A percentile compares a stretch with the other conserved stretches of the same genome.
Evolutionary conservation across 2,888 invertebrate species (phyloP).

Genomic region (Campaea margaritaria): DNA sequence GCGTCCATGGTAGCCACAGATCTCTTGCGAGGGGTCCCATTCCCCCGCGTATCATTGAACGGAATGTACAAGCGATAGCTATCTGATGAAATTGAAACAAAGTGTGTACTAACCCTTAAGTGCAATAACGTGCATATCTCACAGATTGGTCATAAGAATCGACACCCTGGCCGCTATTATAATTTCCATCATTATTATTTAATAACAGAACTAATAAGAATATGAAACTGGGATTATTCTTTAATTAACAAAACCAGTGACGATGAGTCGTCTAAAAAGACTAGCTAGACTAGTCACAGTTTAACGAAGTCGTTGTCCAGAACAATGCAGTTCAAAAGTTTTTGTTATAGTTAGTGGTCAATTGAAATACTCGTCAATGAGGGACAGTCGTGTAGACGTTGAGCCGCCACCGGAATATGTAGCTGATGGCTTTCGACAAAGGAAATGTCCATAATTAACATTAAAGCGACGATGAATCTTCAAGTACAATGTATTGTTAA

Average conservation of each 20-base stretch:
- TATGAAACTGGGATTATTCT: slow-evolving; percentile 8
- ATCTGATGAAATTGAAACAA: slow-evolving; percentile 47
- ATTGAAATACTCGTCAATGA: slow-evolving; percentile 34
- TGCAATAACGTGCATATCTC: slow-evolving; percentile 3
- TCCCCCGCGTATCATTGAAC: slow-evolving; percentile 61
- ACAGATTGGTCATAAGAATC: slow-evolving; percentile 5
- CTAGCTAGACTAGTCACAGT: slow-evolving; percentile 34
- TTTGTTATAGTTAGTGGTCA: slow-evolving; percentile 19
- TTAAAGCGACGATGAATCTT: slow-evolving; percentile 15
- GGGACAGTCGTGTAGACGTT: slow-evolving; percentile 15
- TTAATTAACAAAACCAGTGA: slow-evolving; percentile 18
- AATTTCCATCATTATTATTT: slow-evolving; percentile 4
- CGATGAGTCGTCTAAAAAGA: slow-evolving; percentile 23
- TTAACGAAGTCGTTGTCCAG: slow-evolving; percentile 27
- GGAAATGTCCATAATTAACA: slow-evolving; percentile 12
- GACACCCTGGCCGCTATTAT: neutral
- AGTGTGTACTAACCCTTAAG: slow-evolving; percentile 21
- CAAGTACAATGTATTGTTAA: neutral
- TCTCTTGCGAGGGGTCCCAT: slow-evolving; percentile 69
- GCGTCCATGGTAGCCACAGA: slow-evolving; percentile 77
- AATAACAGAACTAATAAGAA: neutral
- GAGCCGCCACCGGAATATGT: slow-evolving; percentile 25
- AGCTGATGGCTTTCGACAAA: slow-evolving; percentile 31
- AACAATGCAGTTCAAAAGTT: slow-evolving; percentile 29
- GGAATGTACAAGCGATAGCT: slow-evolving; percentile 68